phyloP scores from a whole-genome alignment of 2,888 invertebrate species.

The Tethea ocularis region DNA sequence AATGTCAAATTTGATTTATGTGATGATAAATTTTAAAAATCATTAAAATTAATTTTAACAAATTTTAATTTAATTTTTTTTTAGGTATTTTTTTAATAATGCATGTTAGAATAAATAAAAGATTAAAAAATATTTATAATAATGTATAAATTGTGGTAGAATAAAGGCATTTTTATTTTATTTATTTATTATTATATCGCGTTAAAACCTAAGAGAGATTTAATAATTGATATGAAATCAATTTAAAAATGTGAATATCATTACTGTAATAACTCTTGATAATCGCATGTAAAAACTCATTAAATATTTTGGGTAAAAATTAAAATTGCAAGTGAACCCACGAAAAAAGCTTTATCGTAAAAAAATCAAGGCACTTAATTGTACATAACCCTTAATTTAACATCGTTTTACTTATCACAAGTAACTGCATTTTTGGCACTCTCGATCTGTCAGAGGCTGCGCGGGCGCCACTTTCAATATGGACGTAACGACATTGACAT shows the following conservation, averaged over 20 bases:
- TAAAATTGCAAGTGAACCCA: neutral
- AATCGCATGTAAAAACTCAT: neutral
- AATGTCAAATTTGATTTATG: too few species aligned
- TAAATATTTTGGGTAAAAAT: neutral
- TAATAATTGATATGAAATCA: neutral
- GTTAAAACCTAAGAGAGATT: neutral
- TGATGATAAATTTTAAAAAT: too few species aligned
- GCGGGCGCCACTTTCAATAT: constrained; percentile 41
- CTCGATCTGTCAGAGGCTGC: constrained; percentile 33
- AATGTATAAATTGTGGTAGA: too few species aligned
- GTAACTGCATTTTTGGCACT: constrained; percentile 38
- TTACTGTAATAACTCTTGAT: neutral
- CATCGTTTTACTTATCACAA: constrained; percentile 30
- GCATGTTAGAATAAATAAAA: too few species aligned
- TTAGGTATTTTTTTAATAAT: too few species aligned
- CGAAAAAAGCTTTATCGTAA: neutral
- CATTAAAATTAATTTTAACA: too few species aligned
- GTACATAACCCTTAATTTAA: constrained; percentile 33
- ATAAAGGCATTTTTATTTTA: too few species aligned
- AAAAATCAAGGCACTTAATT: constrained; percentile 36
- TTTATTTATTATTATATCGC: too few species aligned
- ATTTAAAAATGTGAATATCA: neutral
- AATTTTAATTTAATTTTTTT: too few species aligned
- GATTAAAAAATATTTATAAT: too few species aligned
- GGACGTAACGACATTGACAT: constrained; percentile 52